These are phyloP conservation scores for Gymnothorax javanicus DNA, from an alignment of 2,797 vertebrate genomes.

Conservation along the genomic window DNA sequence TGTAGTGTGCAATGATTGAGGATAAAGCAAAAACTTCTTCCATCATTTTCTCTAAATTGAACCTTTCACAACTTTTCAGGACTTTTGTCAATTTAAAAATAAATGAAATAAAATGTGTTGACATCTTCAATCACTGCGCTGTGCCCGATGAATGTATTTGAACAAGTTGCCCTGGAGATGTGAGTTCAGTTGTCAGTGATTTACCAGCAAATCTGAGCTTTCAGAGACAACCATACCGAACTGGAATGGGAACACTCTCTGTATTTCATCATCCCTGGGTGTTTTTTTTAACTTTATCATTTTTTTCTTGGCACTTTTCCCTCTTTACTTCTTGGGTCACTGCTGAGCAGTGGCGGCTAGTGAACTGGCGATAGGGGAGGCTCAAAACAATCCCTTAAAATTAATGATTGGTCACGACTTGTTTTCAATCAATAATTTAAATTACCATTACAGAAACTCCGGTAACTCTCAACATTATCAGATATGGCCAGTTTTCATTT, in stretches of 20 bases:
- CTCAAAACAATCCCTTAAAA: no score
- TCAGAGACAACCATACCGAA: background rate
- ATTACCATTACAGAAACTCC: no score
- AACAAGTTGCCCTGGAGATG: background rate
- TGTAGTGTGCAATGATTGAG: background rate
- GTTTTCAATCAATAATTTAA: no score
- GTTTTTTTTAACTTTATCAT: background rate
- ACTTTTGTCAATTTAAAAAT: background rate
- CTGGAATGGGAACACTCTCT: background rate
- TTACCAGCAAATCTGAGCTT: background rate
- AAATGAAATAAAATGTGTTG: background rate
- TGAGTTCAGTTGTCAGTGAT: background rate
- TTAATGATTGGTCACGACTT: no score
- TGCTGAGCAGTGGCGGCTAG: background rate
- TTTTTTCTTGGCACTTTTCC: background rate
- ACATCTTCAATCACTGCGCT: background rate
- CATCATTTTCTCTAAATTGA: background rate
- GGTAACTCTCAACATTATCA: no score
- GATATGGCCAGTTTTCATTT: no score
- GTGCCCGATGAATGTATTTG: background rate
- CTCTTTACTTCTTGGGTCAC: background rate
- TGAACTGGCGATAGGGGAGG: no score
- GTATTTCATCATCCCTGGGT: background rate
- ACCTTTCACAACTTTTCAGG: background rate
- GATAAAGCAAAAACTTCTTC: conserved; percentile 16